Conservation (phyloP, 2,797 vertebrate genomes). For the Apogon hyalosoma region DNA sequence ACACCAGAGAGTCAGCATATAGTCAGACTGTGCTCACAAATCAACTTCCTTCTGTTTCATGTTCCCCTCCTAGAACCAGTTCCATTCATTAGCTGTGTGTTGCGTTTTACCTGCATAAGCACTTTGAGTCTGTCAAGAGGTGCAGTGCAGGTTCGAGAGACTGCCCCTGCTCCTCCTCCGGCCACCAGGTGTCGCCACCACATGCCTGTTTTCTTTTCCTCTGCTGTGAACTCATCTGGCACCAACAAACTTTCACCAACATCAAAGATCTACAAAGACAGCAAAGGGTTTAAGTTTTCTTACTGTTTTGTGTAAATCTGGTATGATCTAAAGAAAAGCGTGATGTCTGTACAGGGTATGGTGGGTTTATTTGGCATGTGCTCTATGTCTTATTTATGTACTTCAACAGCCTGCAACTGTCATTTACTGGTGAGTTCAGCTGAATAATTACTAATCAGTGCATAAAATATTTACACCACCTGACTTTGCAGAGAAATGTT, state of each 20-base stretch:
- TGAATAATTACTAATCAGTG: too few relatives aligned
- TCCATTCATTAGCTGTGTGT: too few relatives aligned
- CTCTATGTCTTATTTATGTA: too few relatives aligned
- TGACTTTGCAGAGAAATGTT: too few relatives aligned
- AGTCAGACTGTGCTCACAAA: background rate
- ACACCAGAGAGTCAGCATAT: background rate
- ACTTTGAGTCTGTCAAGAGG: slow-evolving; percentile 96
- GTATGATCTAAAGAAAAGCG: too few relatives aligned
- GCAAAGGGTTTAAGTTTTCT: background rate
- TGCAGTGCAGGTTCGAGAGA: slow-evolving; percentile 95
- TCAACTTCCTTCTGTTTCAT: background rate
- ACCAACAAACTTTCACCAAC: slow-evolving; percentile 95
- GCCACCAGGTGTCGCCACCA: slow-evolving; percentile 98
- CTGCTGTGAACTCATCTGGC: slow-evolving; percentile 96
- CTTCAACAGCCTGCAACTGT: too few relatives aligned
- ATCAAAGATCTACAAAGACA: slow-evolving; percentile 90
- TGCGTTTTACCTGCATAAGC: slow-evolving; percentile 92
- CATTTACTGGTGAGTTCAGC: too few relatives aligned
- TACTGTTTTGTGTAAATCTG: too few relatives aligned
- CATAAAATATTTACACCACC: too few relatives aligned
- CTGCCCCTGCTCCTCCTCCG: slow-evolving; percentile 93
- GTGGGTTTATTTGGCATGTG: too few relatives aligned
- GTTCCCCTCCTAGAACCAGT: background rate
- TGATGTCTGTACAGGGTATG: too few relatives aligned
- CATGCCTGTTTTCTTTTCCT: slow-evolving; percentile 95